These are phyloP conservation scores for Diplolepis rosae DNA, from an alignment of 2,888 invertebrate genomes.

Conservation along the genomic window DNA sequence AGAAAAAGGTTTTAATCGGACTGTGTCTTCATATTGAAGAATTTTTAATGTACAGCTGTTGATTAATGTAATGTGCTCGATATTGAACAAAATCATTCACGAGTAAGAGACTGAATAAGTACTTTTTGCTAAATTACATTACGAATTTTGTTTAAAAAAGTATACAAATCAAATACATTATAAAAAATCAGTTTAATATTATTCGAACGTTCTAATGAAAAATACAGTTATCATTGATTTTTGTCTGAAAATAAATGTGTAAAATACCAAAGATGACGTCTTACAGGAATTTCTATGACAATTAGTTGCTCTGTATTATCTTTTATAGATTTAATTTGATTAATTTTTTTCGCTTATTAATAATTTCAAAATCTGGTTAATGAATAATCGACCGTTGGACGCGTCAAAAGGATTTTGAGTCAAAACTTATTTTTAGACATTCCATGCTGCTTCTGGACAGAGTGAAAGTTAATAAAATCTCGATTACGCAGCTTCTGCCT, in stretches of 20 bases:
- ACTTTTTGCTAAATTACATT: background rate
- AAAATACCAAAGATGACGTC: background rate
- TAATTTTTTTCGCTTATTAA: background rate
- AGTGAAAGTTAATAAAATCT: slow-evolving; percentile 29
- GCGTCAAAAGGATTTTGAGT: slow-evolving; percentile 13
- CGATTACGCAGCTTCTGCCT: slow-evolving; percentile 29
- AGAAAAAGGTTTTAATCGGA: background rate
- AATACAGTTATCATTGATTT: background rate
- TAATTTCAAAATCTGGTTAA: background rate
- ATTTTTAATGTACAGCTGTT: background rate
- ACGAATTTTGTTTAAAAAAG: too few species aligned
- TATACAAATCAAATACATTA: background rate
- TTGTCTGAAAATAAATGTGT: background rate
- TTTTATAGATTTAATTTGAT: background rate
- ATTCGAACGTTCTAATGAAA: background rate
- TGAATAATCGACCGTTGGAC: background rate
- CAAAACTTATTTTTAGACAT: slow-evolving; percentile 29
- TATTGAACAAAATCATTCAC: background rate
- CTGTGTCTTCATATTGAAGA: background rate
- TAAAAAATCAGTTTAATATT: background rate
- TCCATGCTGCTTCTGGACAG: slow-evolving; percentile 21
- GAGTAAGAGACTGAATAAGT: background rate
- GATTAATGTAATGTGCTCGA: background rate
- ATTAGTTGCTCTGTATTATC: background rate
- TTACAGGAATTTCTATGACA: background rate